Percentiles rank a stretch among this genome's conserved stretches.
Conservation (phyloP, 2,888 invertebrate genomes). For the Geotrupes spiniger region DNA sequence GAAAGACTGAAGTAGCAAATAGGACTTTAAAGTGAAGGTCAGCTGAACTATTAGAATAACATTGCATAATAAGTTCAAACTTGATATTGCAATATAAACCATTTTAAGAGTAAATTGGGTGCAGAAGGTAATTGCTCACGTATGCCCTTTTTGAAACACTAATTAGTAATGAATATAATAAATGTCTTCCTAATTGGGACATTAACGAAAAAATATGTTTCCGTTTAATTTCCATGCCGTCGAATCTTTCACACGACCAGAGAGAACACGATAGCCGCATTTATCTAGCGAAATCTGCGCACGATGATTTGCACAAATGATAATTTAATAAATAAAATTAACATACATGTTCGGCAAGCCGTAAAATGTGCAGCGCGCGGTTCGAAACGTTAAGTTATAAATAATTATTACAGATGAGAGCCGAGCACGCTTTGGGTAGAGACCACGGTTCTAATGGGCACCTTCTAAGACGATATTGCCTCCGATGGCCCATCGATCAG, state of each 20-base stretch:
- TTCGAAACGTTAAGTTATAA: constrained; percentile 41
- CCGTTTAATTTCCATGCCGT: background rate
- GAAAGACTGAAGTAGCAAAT: too few species aligned
- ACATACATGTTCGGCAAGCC: constrained; percentile 1
- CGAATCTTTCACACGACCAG: background rate
- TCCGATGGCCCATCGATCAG: constrained; percentile 38
- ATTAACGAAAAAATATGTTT: background rate
- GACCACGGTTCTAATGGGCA: constrained; percentile 40
- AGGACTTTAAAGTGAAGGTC: too few species aligned
- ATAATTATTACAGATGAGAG: constrained; percentile 50
- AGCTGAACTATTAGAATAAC: too few species aligned
- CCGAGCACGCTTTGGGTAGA: constrained; percentile 34
- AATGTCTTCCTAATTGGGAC: too few species aligned
- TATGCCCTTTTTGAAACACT: too few species aligned
- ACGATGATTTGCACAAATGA: constrained; percentile 4
- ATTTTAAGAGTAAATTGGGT: too few species aligned
- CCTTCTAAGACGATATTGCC: constrained; percentile 41
- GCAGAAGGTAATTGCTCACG: too few species aligned
- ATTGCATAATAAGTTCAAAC: too few species aligned
- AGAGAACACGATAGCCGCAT: background rate
- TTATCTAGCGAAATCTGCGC: constrained; percentile 1
- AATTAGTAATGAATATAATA: too few species aligned
- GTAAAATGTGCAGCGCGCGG: background rate
- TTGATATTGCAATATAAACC: too few species aligned
- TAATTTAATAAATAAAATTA: constrained; percentile 8